Evolutionary conservation across 92 coral and sea anemone genomes (phyloP).

Genomic region (Palythoa grandis): DNA sequence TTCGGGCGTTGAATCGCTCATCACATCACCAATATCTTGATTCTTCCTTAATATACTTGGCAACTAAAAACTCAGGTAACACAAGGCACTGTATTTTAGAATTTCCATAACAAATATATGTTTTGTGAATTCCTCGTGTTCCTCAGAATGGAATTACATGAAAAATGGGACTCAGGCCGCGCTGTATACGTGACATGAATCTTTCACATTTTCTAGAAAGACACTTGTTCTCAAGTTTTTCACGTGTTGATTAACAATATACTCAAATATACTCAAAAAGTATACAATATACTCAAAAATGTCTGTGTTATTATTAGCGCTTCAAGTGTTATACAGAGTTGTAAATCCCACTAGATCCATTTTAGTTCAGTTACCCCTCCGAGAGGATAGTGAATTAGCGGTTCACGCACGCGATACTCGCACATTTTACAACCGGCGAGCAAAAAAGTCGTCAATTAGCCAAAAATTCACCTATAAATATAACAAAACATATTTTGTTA

Average conservation of each 20-base stretch:
- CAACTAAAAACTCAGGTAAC: not conserved
- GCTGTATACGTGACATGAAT: conserved; percentile 18
- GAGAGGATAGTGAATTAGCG: not conserved
- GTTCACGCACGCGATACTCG: not conserved
- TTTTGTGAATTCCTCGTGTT: conserved; percentile 11
- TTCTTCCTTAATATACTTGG: not conserved
- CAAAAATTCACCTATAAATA: not conserved
- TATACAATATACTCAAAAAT: conserved; percentile 2
- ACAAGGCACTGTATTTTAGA: not conserved
- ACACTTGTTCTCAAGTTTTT: conserved; percentile 31
- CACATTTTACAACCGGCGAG: not conserved
- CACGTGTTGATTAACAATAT: conserved; percentile 32
- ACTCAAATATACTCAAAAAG: not conserved
- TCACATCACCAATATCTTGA: conserved; percentile 6
- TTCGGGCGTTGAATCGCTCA: conserved; percentile 10
- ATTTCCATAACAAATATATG: not conserved
- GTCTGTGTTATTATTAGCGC: conserved; percentile 4
- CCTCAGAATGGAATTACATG: not conserved
- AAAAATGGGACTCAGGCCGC: not conserved
- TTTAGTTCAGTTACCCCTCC: conserved; percentile 21
- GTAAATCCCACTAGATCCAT: not conserved
- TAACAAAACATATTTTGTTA: not conserved
- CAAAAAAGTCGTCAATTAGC: not conserved
- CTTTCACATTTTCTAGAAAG: not conserved
- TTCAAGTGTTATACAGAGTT: conserved; percentile 15